phyloP scores from a whole-genome alignment of 2,888 invertebrate genomes.

The Pocota personata region DNA sequence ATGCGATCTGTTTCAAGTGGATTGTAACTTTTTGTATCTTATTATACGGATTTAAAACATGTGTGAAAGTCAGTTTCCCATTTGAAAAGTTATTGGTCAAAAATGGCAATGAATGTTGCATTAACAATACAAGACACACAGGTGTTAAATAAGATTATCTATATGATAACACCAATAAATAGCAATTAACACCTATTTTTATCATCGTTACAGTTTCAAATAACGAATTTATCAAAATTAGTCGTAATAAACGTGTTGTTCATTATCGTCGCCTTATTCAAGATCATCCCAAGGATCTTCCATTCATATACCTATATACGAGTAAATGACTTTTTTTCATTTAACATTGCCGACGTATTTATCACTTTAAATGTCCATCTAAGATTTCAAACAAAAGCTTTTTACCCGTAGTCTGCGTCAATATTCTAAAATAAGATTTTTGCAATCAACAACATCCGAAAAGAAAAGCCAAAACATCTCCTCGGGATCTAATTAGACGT shows the following conservation, averaged over 20 bases:
- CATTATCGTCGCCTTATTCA: background rate
- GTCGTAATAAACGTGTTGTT: background rate
- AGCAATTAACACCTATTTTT: background rate
- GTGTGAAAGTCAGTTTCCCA: too few relatives aligned
- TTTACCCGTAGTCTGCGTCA: constrained; percentile 49
- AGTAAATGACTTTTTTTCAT: background rate
- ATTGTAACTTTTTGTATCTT: too few relatives aligned
- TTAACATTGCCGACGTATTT: constrained; percentile 44
- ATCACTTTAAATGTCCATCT: constrained; percentile 61
- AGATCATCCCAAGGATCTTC: constrained; percentile 30
- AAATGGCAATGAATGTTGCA: background rate
- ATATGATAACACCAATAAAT: background rate
- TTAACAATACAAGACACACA: background rate
- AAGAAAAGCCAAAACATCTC: constrained; percentile 49
- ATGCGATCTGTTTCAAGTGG: too few relatives aligned
- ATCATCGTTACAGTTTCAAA: background rate
- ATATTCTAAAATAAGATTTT: constrained; percentile 55
- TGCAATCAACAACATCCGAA: constrained; percentile 47
- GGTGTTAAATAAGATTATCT: background rate
- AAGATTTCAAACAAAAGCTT: constrained; percentile 51
- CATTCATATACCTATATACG: background rate
- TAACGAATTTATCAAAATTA: background rate
- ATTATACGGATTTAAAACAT: too few relatives aligned
- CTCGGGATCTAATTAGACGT: constrained; percentile 62
- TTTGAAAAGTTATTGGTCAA: background rate